Base-by-base conservation (phyloP, 35 echinoderm and acorn worm species). In the Chiridota heheva region DNA sequence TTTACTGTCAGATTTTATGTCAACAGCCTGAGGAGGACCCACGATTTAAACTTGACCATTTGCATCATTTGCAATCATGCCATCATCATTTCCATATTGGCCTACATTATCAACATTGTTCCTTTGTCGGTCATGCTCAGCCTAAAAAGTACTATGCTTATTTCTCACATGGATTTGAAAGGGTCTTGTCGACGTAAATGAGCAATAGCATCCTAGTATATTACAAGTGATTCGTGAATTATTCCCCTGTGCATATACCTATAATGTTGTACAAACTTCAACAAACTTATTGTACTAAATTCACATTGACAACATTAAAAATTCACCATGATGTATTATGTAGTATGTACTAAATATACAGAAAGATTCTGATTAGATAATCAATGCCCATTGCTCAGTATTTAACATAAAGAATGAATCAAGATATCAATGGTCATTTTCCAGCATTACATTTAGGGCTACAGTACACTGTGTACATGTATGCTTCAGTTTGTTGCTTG, bases 211-310 rank as follows among this genome's bases (percentile, higher is more conserved):
- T 3, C 63, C 63, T 28, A 32, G 27, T 5, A 67, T 35, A 67
- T 67, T 67, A 30, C 63, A 67, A 22, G 63, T 67, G 5, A 67
- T 67, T 67, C 25, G 29, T 3, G 63, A 5, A 28, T 37, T 3
- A 35, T 25, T 3, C 35, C 63, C 37, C 37, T 67, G 17, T 67
- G 63, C 25, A 67, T 32, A 37, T 67, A 67, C 63, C 63, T 67
- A 28, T 67, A 67, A 37, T 67, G 63, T 17, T 67, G 63, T 67
- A 67, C 37, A 5, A 67, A 67, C 24, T 37, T 67, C 24, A 67
- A 28, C 17, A 67, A 67, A 67, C 35, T 29, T 67, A 3, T 25
- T 67, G 63, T 67, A 28, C 1, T 1, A 67, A 67, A 67, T 29
- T 2, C 63, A n/a, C 29, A 25, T 32, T 17, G 2, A 17, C 29